phyloP scores from a whole-genome alignment of 2,888 invertebrate species.

The Eristalis intricaria region DNA sequence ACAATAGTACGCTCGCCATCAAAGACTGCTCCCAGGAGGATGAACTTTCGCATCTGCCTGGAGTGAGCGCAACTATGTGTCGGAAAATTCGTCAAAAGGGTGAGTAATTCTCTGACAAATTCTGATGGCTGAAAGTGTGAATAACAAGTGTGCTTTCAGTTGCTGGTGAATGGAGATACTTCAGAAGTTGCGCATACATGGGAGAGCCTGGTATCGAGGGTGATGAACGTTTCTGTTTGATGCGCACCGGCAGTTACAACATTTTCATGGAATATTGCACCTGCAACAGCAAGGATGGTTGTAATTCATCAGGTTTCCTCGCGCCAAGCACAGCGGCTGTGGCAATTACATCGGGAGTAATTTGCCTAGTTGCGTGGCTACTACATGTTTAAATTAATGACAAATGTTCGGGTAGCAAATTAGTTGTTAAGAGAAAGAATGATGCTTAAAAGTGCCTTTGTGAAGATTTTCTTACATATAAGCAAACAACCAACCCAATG shows the following conservation, averaged over 20 bases:
- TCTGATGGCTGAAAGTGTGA: neutral
- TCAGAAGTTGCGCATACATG: slow-evolving; percentile 93
- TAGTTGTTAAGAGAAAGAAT: neutral
- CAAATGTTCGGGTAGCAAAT: slow-evolving; percentile 25
- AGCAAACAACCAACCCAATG: slow-evolving; percentile 8
- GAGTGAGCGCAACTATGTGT: slow-evolving; percentile 91
- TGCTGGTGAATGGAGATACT: slow-evolving; percentile 93
- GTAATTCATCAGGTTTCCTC: slow-evolving; percentile 85
- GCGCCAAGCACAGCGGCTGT: slow-evolving; percentile 77
- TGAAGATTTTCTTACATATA: neutral
- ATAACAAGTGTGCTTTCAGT: slow-evolving; percentile 82
- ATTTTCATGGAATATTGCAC: slow-evolving; percentile 97
- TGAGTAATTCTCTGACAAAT: slow-evolving; percentile 76
- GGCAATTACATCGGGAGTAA: slow-evolving; percentile 69
- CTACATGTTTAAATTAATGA: slow-evolving; percentile 34
- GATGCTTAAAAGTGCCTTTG: slow-evolving; percentile 38
- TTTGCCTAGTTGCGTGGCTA: slow-evolving; percentile 72
- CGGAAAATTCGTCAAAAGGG: slow-evolving; percentile 96
- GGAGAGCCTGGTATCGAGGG: slow-evolving; percentile 95
- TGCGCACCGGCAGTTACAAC: slow-evolving; percentile 95
- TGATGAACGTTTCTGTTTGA: slow-evolving; percentile 94
- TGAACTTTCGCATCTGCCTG: slow-evolving; percentile 86
- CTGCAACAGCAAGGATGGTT: slow-evolving; percentile 95
- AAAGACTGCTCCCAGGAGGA: slow-evolving; percentile 88
- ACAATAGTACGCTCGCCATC: slow-evolving; percentile 93